Percentiles rank a stretch among this genome's conserved stretches.
Evolutionary conservation across 2,797 vertebrate species (phyloP).

Genomic region (Leucoraja ocellata): DNA sequence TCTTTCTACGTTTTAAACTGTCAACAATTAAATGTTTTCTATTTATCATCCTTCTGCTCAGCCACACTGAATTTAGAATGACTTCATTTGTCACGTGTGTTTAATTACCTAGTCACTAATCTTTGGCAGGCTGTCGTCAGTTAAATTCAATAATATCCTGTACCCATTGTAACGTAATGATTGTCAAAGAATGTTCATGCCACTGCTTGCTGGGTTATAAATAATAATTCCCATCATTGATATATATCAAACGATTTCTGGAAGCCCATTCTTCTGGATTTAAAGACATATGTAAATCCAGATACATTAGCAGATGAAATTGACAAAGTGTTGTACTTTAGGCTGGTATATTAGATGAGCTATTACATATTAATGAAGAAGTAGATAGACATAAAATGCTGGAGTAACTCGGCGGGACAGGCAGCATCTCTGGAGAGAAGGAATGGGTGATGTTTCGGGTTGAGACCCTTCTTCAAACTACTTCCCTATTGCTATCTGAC

Average conservation of each 20-base stretch:
- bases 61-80: background rate
- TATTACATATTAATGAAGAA: background rate
- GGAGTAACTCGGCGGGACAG: no score
- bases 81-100: background rate
- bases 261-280: background rate
- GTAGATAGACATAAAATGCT: no score
- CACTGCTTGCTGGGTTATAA: background rate
- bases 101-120: slow-evolving; percentile 16
- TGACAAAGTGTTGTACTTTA: background rate
- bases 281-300: background rate
- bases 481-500: no score
- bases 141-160: background rate
- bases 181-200: background rate
- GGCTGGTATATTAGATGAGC: background rate
- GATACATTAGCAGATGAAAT: background rate
- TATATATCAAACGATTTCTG: background rate
- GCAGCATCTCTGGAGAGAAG: no score
- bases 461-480: no score
- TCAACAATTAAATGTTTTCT: background rate
- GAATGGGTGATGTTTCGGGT: no score
- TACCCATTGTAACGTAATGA: background rate
- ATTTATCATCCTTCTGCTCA: slow-evolving; percentile 3
- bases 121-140: background rate
- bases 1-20: background rate
- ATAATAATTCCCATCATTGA: background rate